These are phyloP conservation scores for Pammene fasciana DNA, from an alignment of 2,888 invertebrate species.

Conservation along the genomic window DNA sequence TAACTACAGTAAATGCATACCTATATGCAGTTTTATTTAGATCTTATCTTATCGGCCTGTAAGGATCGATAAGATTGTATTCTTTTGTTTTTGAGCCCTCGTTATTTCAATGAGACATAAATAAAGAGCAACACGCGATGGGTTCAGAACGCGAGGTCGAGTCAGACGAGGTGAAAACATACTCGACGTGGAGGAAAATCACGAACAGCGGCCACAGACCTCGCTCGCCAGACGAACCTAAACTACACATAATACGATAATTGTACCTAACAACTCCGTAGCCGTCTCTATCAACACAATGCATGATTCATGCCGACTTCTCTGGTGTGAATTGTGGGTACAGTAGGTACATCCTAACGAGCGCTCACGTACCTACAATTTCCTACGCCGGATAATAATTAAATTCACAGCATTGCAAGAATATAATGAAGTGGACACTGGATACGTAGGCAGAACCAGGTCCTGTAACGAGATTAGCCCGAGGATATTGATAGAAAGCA, in stretches of 20 bases:
- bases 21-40: conserved; percentile 2
- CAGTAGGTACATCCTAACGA: conserved; percentile 46
- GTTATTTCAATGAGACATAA: conserved; percentile 24
- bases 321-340: conserved; percentile 42
- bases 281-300: conserved; percentile 51
- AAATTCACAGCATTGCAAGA: conserved; percentile 29
- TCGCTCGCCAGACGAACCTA: conserved; percentile 56
- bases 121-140: conserved; percentile 31
- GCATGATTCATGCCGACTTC: conserved; percentile 60
- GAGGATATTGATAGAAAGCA: conserved; percentile 51
- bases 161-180: conserved; percentile 51
- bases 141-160: conserved; percentile 45
- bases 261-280: conserved; percentile 58
- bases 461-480: conserved; percentile 46
- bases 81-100: not conserved
- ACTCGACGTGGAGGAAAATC: conserved; percentile 50
- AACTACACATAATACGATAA: conserved; percentile 52
- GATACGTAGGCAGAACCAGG: conserved; percentile 46
- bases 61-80: conserved; percentile 8
- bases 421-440: conserved; percentile 39
- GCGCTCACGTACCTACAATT: conserved; percentile 47
- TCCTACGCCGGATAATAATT: conserved; percentile 31
- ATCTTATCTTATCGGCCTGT: conserved; percentile 27
- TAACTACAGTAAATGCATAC: conserved; percentile 13
- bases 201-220: conserved; percentile 47